Conservation (phyloP, 2,797 vertebrate species). For the Takifugu rubripes region DNA sequence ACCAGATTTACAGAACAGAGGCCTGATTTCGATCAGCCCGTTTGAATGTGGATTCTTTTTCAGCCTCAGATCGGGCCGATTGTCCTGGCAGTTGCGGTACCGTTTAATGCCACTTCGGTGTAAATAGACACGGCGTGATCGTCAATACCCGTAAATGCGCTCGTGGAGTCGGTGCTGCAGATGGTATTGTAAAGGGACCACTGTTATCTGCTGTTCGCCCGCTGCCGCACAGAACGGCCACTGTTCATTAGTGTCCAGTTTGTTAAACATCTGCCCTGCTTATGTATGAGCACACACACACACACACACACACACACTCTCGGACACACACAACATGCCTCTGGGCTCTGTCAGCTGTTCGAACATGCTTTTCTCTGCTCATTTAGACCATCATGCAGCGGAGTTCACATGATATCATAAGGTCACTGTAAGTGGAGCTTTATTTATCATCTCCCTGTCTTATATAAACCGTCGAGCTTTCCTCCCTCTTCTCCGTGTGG, state of each 20-base stretch:
- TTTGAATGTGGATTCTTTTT: constrained; percentile 46
- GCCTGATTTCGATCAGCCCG: constrained; percentile 41
- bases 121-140: constrained; percentile 20
- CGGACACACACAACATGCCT: constrained; percentile 51
- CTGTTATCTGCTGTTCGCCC: constrained; percentile 30
- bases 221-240: constrained; percentile 41
- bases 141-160: constrained; percentile 15
- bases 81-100: constrained; percentile 39
- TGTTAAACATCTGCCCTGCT: constrained; percentile 49
- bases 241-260: constrained; percentile 57
- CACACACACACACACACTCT: neutral
- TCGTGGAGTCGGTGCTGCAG: constrained; percentile 34
- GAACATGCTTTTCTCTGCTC: constrained; percentile 62
- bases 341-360: constrained; percentile 69
- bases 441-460: constrained; percentile 52
- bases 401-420: constrained; percentile 68
- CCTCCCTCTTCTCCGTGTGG: neutral
- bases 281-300: constrained; percentile 7
- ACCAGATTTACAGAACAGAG: constrained; percentile 33
- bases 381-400: constrained; percentile 60
- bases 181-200: constrained; percentile 26
- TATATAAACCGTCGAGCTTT: constrained; percentile 1
- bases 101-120: constrained; percentile 46
- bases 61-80: constrained; percentile 44
- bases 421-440: constrained; percentile 53